Base-by-base conservation (phyloP, 2,113 vertebrate species). In the Astatoreochromis straeleni region DNA sequence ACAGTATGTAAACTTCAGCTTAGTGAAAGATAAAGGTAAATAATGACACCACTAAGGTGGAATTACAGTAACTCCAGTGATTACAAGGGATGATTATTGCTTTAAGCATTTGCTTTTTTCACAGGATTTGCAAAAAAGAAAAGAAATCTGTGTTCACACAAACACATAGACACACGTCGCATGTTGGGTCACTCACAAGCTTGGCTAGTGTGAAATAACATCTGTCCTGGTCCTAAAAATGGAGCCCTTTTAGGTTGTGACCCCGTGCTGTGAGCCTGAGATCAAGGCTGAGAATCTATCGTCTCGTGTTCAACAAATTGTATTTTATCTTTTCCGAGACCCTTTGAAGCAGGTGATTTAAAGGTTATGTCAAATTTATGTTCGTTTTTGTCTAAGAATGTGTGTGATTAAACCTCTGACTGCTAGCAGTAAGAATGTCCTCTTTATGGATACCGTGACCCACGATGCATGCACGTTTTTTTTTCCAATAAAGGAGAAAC, bases 151-250 rank as follows among this genome's bases (percentile, higher is more conserved):
- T 33, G 3, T 75, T 88, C 80, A 79, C 83, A 55, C 47, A 19
- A 83, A 38, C 26, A 21, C 60, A 57, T 33, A 70, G 47, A 31
- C 54, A 63, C 31, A 14, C 3, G n/a, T 68, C 4, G 10, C 78
- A 53, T 60, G 79, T 31, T 49, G 81, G 54, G 82, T 85, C 81
- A 86, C 14, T 85, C 78, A 53, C 65, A 35, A 16, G 54, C 88
- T 55, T 73, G 82, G 89, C 92, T 80, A 85, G 92, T 90, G 88
- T 92, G 86, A 90, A 91, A 93, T 91, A 89, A 85, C 80, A 90
- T 73, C 84, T 82, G 53, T 31, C 21, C 85, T 86, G 82, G 83
- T 83, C 58, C 91, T 83, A 78, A 86, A 87, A 82, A 26, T 31
- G 19, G 88, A 90, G 73, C 9, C 58, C 45, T 83, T 80, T 58